Evolutionary conservation across 2,797 vertebrate species (phyloP).

Genomic region (Bovichtus diacanthus): DNA sequence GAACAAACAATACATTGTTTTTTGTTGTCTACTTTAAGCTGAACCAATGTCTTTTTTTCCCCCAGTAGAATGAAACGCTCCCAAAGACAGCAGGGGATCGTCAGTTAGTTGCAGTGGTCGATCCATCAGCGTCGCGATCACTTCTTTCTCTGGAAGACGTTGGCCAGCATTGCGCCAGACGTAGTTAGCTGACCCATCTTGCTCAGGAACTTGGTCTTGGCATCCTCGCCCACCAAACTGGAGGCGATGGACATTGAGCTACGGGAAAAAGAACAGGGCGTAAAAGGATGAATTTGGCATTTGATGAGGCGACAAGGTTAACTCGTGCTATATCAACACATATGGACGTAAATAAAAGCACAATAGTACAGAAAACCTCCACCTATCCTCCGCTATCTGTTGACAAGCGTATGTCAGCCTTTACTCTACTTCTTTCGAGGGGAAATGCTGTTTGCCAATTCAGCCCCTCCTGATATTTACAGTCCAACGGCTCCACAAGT

Average conservation of each 20-base stretch:
- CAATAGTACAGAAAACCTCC: not conserved
- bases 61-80: conserved; percentile 67
- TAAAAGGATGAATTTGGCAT: not conserved
- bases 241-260: conserved; percentile 98
- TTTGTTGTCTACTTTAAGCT: conserved; percentile 28
- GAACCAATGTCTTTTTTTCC: conserved; percentile 39
- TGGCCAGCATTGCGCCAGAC: conserved; percentile 98
- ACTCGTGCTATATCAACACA: not conserved
- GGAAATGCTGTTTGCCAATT: conserved; percentile 56
- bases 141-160: conserved; percentile 99
- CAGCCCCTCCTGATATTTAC: conserved; percentile 64
- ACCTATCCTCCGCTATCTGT: conserved; percentile 3
- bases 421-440: conserved; percentile 18
- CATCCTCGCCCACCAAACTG: conserved; percentile 97
- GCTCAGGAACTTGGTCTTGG: conserved; percentile 99
- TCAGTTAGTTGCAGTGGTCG: conserved; percentile 64
- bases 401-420: conserved; percentile 1
- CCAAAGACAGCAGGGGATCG: conserved; percentile 79
- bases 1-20: conserved; percentile 25
- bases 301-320: not conserved
- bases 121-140: conserved; percentile 70
- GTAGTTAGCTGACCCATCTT: conserved; percentile 99
- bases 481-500: conserved; percentile 70
- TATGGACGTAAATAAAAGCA: not conserved
- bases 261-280: not conserved